Percentiles rank a stretch among this genome's conserved stretches.
Evolutionary conservation across 2,888 invertebrate genomes (phyloP).

Genomic region (Thymelicus acteon): DNA sequence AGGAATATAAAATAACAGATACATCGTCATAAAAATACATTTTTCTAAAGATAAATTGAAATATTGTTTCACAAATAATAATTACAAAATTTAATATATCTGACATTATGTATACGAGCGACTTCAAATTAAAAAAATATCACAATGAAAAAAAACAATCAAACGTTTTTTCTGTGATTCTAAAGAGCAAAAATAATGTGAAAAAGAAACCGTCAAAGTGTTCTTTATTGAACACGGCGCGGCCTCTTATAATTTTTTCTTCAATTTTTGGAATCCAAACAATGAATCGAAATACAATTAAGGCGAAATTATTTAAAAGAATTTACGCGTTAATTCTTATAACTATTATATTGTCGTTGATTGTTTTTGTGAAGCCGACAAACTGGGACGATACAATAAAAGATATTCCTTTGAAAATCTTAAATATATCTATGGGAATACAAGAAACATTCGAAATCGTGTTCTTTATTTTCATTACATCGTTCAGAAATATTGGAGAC

Average conservation of each 20-base stretch:
- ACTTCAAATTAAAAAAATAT: slow-evolving; percentile 38
- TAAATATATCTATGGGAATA: slow-evolving; percentile 55
- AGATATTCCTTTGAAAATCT: slow-evolving; percentile 60
- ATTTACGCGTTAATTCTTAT: slow-evolving; percentile 53
- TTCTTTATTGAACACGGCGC: slow-evolving; percentile 53
- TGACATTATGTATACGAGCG: slow-evolving; percentile 44
- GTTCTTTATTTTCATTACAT: slow-evolving; percentile 50
- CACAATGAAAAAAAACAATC: slow-evolving; percentile 24
- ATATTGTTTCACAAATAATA: neutral
- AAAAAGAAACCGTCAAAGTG: slow-evolving; percentile 38
- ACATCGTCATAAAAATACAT: too few species aligned
- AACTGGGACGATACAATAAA: slow-evolving; percentile 55
- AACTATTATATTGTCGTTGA: slow-evolving; percentile 40
- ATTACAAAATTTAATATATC: neutral
- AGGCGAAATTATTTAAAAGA: slow-evolving; percentile 48
- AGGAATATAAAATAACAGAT: too few species aligned
- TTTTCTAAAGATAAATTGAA: too few species aligned
- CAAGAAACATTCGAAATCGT: slow-evolving; percentile 52
- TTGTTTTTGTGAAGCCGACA: slow-evolving; percentile 47
- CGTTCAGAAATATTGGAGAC: slow-evolving; percentile 50
- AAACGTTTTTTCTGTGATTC: slow-evolving; percentile 42
- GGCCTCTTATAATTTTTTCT: slow-evolving; percentile 55
- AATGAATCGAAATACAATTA: slow-evolving; percentile 47
- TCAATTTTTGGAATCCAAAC: slow-evolving; percentile 57
- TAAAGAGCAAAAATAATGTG: slow-evolving; percentile 39